These are phyloP conservation scores for Oceanodroma leucorhoa DNA, from an alignment of 2,797 vertebrate genomes.

Conservation along the genomic window DNA sequence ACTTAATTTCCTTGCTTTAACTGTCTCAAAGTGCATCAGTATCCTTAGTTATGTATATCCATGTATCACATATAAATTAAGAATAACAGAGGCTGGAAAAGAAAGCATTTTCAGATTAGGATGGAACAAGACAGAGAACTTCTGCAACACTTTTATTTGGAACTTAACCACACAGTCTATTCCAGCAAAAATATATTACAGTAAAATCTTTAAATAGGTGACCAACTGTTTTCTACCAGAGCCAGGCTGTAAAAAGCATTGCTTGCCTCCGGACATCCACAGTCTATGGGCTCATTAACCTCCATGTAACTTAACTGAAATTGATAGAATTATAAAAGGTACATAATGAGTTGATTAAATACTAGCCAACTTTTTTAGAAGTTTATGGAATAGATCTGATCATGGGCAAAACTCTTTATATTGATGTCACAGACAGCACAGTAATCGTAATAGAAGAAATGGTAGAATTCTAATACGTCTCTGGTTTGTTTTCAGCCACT, in stretches of 20 bases:
- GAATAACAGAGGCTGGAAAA: not conserved
- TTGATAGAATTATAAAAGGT: not conserved
- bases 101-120: not conserved
- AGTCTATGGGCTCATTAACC: not conserved
- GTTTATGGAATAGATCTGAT: not conserved
- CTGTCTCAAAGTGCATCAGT: not conserved
- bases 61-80: not conserved
- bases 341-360: not conserved
- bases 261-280: not conserved
- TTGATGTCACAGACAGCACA: not conserved
- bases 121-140: not conserved
- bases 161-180: not conserved
- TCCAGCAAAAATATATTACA: not conserved
- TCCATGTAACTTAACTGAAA: not conserved
- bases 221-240: not conserved
- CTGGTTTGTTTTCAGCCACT: slow-evolving; percentile 64
- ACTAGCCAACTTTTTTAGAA: not conserved
- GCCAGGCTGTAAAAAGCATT: not conserved
- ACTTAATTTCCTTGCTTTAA: not conserved
- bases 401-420: not conserved
- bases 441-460: not conserved
- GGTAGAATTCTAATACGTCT: not conserved
- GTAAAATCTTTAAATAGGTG: not conserved
- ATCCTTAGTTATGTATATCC: not conserved
- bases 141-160: not conserved